phyloP scores from a whole-genome alignment of 2,113 vertebrate species.

The Bostrychus sinensis region DNA sequence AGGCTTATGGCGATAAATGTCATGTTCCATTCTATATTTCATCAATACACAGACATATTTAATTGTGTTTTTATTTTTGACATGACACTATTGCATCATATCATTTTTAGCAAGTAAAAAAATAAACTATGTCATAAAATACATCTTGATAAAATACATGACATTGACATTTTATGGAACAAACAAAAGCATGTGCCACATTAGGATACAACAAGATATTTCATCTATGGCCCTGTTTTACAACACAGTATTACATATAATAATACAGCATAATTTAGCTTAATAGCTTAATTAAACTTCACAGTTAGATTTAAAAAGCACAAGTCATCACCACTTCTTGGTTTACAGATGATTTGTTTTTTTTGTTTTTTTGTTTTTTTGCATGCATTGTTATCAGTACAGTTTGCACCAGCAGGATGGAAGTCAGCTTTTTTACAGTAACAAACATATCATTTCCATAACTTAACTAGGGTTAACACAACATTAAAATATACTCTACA shows the following conservation, averaged over 20 bases:
- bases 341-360: too few species aligned
- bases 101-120: slow-evolving; percentile 87
- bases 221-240: slow-evolving; percentile 60
- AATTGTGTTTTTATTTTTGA: slow-evolving; percentile 64
- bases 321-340: slow-evolving; percentile 43
- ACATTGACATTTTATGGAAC: slow-evolving; percentile 84
- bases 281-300: too few species aligned
- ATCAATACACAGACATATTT: not conserved
- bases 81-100: slow-evolving; percentile 58
- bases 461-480: slow-evolving; percentile 51
- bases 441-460: slow-evolving; percentile 62
- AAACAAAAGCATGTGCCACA: slow-evolving; percentile 55
- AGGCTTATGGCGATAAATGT: too few species aligned
- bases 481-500: slow-evolving; percentile 62
- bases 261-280: slow-evolving; percentile 62
- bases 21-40: too few species aligned
- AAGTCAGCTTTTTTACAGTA: slow-evolving; percentile 74
- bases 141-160: slow-evolving; percentile 89
- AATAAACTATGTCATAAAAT: slow-evolving; percentile 96
- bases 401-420: slow-evolving; percentile 81
- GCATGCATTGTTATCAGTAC: slow-evolving; percentile 89
- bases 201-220: slow-evolving; percentile 59
- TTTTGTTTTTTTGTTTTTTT: slow-evolving; percentile 81
- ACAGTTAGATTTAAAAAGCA: slow-evolving; percentile 70
- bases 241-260: slow-evolving; percentile 53